phyloP scores from a whole-genome alignment of 2,113 vertebrate species.

The Camelus bactrianus region DNA sequence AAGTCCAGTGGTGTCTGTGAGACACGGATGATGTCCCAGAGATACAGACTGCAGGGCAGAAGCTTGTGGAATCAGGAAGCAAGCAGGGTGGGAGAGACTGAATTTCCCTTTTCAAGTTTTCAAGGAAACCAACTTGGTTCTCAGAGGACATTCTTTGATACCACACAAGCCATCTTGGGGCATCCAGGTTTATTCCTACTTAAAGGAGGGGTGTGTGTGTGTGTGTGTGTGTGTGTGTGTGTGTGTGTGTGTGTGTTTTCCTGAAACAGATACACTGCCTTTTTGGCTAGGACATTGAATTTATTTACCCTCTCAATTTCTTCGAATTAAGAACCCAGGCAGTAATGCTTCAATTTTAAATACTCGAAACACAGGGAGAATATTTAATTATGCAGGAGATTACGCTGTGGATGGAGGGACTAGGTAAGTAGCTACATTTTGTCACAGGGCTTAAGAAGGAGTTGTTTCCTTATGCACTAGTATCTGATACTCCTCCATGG shows the following conservation, averaged over 20 bases:
- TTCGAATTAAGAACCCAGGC: not conserved
- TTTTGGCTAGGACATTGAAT: not conserved
- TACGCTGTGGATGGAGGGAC: not conserved
- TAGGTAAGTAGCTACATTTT: not conserved
- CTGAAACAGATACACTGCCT: not conserved
- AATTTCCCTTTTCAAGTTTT: slow-evolving; percentile 51
- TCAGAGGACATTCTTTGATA: not conserved
- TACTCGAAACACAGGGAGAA: not conserved
- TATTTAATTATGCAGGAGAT: not conserved
- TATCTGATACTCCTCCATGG: not conserved
- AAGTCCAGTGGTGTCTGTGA: slow-evolving; percentile 20
- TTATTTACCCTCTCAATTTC: not conserved
- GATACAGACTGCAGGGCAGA: not conserved
- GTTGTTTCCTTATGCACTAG: not conserved
- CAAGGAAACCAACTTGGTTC: slow-evolving; percentile 8
- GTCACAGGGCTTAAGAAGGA: not conserved
- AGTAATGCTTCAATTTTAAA: not conserved
- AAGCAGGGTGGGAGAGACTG: not conserved
- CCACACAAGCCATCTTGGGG: not conserved
- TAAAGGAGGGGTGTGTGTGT: not conserved
- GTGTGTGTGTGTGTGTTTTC: not conserved
- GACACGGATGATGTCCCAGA: slow-evolving; percentile 62
- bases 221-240: not conserved
- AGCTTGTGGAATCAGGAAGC: not conserved
- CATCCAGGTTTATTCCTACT: not conserved